Conservation (phyloP, 1,140 invertebrate species). For the Grapholita molesta region DNA sequence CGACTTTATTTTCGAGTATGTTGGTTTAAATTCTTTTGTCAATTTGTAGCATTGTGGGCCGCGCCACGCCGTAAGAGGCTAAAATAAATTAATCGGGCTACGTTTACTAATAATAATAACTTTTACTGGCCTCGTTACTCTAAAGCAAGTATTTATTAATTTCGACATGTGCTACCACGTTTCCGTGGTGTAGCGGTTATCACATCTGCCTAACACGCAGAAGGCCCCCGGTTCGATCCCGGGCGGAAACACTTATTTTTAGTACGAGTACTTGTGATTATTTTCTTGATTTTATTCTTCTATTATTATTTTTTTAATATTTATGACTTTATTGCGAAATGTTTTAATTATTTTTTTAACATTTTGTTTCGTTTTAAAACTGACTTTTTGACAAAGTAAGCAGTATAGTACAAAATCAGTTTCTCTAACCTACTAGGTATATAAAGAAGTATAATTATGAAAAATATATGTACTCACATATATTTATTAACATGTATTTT, state of each 20-base stretch:
- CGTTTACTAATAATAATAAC: too few species aligned
- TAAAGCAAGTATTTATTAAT: not conserved
- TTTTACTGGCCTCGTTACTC: too few species aligned
- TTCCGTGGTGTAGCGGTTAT: slow-evolving; percentile 42
- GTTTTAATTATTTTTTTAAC: too few species aligned
- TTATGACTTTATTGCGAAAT: not conserved
- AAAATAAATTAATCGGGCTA: not conserved
- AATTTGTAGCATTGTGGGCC: not conserved
- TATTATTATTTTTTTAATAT: not conserved
- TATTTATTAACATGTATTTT: too few species aligned
- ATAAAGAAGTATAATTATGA: too few species aligned
- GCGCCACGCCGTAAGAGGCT: not conserved
- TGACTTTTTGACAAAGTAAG: too few species aligned
- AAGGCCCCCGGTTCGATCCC: slow-evolving; percentile 52
- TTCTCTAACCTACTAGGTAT: too few species aligned
- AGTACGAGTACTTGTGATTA: not conserved
- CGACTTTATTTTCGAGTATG: too few species aligned
- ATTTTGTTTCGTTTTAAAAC: too few species aligned
- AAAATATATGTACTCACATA: too few species aligned
- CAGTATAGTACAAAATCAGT: too few species aligned
- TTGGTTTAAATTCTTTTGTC: too few species aligned
- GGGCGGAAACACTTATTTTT: slow-evolving; percentile 40
- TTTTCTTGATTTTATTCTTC: not conserved
- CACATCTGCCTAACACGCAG: slow-evolving; percentile 44
- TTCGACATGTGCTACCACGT: not conserved